Evolutionary conservation across 2,797 vertebrate species (phyloP), one percentile per base, ranked within the genome.

Genomic region (Numenius phaeopus): DNA sequence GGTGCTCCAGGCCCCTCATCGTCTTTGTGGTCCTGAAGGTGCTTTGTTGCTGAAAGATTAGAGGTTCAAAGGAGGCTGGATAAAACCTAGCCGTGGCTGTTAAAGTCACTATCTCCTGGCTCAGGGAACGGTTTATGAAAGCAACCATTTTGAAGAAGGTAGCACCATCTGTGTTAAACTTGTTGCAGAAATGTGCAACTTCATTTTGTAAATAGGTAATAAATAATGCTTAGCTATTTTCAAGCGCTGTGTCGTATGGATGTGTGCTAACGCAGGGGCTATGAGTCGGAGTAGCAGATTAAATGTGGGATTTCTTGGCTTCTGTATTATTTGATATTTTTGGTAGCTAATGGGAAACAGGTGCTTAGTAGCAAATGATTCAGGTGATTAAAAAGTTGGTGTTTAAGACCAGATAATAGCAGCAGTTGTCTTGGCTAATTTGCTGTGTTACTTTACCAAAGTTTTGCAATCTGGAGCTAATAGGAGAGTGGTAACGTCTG

Each of bases 301-400:
- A 69, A 64, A 30, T 34, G 77, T 85, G 70, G 83, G 83, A 61
- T 86, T 83, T 88, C 58, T 87, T 84, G 61, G 75, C 79, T 89
- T 76, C 37, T 39, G 4, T 42, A 3, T 37, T 39, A 11, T 30
- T 72, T 62, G 26, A 14, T 59, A 1, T 22, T 75, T 75, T 67
- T 71, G 66, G 73, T 59, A 65, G 61, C 27, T 86, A 40, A 91
- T 55, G n/a, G 40, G 61, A 83, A 75, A 21, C 83, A 76, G 62
- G 52, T 5, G 0, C 29, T 22, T 37, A 37, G 30, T 40, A 40
- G 73, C 75, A 49, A 80, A 20, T 39, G 21, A 34, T 71, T 39
- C 7, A 37, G 85, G 85, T 93, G 61, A n/a, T 32, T 27, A 55
- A 59, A 52, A 82, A 61, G 34, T 37, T 32, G 32, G 26, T 77